Conservation (phyloP, 2,888 invertebrate genomes). For the Nycteola revayana region DNA sequence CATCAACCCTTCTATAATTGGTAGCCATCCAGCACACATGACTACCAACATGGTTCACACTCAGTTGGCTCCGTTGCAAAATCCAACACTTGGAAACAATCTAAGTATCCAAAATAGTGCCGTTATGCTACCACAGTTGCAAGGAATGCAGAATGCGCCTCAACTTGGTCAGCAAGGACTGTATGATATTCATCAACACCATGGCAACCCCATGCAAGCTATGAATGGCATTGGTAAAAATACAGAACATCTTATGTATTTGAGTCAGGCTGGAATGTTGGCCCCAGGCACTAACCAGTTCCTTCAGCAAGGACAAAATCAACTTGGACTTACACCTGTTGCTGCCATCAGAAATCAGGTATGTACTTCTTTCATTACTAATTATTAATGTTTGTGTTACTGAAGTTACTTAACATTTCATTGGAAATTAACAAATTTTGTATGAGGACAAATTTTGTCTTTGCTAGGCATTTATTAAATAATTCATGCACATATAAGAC, state of each 20-base stretch:
- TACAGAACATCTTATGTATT: conserved; percentile 77
- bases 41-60: conserved; percentile 79
- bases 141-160: conserved; percentile 76
- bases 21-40: conserved; percentile 71
- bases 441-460: too few relatives aligned
- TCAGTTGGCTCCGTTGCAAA: conserved; percentile 77
- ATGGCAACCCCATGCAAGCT: conserved; percentile 72
- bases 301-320: conserved; percentile 84
- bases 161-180: conserved; percentile 77
- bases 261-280: conserved; percentile 79
- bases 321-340: conserved; percentile 76
- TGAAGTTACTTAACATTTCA: too few relatives aligned
- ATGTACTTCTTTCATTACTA: conserved; percentile 30
- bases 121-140: conserved; percentile 75
- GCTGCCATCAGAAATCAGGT: conserved; percentile 77
- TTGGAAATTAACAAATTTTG: too few relatives aligned
- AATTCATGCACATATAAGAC: too few relatives aligned
- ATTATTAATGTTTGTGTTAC: too few relatives aligned
- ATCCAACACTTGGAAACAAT: conserved; percentile 70
- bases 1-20: conserved; percentile 73
- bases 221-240: conserved; percentile 78
- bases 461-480: too few relatives aligned
- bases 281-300: conserved; percentile 83
- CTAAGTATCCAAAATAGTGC: conserved; percentile 71
- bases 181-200: conserved; percentile 76